phyloP scores from a whole-genome alignment of 92 coral and sea anemone genomes.

The Zoanthus solanderi region DNA sequence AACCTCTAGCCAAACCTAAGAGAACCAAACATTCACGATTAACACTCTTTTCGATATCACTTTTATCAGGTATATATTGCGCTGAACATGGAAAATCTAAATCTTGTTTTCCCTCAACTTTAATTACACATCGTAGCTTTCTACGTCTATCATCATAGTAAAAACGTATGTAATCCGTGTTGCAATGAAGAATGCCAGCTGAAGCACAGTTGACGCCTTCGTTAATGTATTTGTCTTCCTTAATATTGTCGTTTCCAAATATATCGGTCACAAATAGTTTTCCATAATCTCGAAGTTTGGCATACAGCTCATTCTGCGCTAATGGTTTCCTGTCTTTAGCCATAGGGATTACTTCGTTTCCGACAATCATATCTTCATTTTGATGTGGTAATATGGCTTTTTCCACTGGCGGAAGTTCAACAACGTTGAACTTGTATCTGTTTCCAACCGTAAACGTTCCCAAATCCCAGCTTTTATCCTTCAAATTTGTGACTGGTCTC shows the following conservation, averaged over 20 bases:
- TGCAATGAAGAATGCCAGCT: not conserved
- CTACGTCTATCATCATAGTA: not conserved
- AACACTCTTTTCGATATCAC: no score
- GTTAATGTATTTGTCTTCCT: not conserved
- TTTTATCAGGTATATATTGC: not conserved
- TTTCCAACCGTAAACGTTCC: conserved; percentile 1
- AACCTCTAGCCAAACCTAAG: not conserved
- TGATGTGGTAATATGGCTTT: not conserved
- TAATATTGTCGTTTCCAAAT: not conserved
- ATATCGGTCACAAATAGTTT: not conserved
- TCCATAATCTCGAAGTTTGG: not conserved
- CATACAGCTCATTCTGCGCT: not conserved
- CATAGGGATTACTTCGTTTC: not conserved
- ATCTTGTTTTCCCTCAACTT: not conserved
- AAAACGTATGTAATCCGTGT: not conserved
- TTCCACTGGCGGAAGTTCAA: not conserved
- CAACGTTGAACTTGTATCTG: not conserved
- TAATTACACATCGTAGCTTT: not conserved
- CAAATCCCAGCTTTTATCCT: not conserved
- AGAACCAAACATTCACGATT: not conserved
- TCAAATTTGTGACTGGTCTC: conserved; percentile 1
- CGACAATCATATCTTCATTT: not conserved
- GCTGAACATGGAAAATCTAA: not conserved
- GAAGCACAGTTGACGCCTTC: not conserved
- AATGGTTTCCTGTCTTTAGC: not conserved